Evolutionary conservation across 2,888 invertebrate species (phyloP).

Genomic region (Campoplex nolae): DNA sequence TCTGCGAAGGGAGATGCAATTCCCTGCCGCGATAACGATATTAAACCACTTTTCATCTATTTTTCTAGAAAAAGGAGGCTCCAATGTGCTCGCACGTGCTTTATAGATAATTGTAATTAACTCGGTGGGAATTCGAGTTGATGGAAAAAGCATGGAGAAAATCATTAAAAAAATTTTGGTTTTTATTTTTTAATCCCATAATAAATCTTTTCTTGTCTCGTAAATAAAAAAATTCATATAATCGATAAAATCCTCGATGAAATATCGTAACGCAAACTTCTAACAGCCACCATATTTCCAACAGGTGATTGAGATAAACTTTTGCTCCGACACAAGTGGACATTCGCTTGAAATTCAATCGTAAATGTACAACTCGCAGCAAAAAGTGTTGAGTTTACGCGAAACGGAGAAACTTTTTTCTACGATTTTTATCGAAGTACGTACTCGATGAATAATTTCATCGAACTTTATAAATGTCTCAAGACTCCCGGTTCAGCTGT

Average conservation of each 20-base stretch:
- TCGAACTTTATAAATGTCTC: slow-evolving; percentile 47
- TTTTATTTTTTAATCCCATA: not conserved
- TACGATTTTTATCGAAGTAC: not conserved
- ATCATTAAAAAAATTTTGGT: not conserved
- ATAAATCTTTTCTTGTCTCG: not conserved
- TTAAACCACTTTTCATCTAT: not conserved
- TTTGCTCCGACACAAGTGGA: not conserved
- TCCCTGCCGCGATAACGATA: not conserved
- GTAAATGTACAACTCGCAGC: not conserved
- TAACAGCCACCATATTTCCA: slow-evolving; percentile 8
- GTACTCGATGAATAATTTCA: slow-evolving; percentile 39
- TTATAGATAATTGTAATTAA: not conserved
- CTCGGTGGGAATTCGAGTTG: not conserved
- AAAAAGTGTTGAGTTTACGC: slow-evolving; percentile 12
- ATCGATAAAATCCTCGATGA: slow-evolving; percentile 4
- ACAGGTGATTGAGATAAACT: slow-evolving; percentile 8
- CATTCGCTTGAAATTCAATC: not conserved
- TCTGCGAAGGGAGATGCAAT: not conserved
- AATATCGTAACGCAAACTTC: not conserved
- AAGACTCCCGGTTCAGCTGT: slow-evolving; percentile 32
- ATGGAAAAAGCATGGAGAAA: not conserved
- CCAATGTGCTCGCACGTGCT: not conserved
- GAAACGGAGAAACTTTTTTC: slow-evolving; percentile 27
- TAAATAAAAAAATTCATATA: not conserved
- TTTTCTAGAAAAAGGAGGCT: not conserved